These are phyloP conservation scores for Podarcis siculus DNA, from an alignment of 2,797 vertebrate genomes.

Conservation along the genomic window DNA sequence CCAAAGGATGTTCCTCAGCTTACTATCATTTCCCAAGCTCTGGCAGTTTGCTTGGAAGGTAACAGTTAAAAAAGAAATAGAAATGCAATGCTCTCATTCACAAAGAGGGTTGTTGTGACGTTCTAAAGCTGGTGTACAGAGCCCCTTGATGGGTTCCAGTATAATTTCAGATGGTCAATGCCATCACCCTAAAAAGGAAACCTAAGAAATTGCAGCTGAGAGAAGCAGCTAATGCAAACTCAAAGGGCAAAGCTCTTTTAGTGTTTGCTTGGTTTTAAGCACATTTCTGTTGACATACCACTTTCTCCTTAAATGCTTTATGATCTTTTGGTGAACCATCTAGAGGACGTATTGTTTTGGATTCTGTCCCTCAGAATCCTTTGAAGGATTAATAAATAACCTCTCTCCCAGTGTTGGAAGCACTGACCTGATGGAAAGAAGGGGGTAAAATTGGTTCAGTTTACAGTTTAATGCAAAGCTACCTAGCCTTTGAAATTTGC, in stretches of 20 bases:
- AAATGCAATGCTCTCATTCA: background rate
- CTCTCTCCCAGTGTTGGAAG: no score
- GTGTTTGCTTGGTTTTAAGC: background rate
- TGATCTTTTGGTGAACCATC: background rate
- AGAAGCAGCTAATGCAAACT: background rate
- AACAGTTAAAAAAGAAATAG: background rate
- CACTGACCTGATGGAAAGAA: no score
- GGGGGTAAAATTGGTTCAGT: no score
- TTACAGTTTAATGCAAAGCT: no score
- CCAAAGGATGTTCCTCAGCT: background rate
- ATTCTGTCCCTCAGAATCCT: background rate
- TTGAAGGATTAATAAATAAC: background rate
- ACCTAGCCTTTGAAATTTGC: no score
- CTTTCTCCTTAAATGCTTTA: background rate
- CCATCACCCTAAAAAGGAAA: background rate
- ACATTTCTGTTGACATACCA: background rate
- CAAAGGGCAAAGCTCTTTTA: background rate
- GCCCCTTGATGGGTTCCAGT: background rate
- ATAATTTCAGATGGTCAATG: background rate
- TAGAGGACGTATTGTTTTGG: background rate
- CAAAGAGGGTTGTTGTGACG: background rate
- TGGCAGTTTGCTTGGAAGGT: background rate
- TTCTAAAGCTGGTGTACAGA: background rate
- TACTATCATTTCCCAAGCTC: background rate
- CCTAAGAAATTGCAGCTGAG: background rate